phyloP scores from a whole-genome alignment of 2,888 invertebrate species.

The Odontothrips loti region DNA sequence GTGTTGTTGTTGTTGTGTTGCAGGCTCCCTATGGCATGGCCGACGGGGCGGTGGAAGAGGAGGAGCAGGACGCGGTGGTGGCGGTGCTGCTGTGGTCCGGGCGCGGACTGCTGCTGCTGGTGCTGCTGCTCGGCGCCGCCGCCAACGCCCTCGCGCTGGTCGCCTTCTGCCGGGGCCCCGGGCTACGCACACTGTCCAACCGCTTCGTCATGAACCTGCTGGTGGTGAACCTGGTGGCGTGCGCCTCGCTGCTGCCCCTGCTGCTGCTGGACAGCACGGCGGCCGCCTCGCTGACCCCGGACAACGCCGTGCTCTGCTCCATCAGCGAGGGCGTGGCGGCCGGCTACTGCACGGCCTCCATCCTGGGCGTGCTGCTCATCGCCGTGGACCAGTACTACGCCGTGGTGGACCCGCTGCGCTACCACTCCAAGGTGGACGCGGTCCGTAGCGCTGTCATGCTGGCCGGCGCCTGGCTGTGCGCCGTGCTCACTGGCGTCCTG shows the following conservation, averaged over 20 bases:
- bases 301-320: constrained; percentile 50
- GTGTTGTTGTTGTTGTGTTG: background rate
- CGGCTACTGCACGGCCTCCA: constrained; percentile 55
- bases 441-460: constrained; percentile 51
- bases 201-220: constrained; percentile 63
- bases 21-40: constrained; percentile 13
- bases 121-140: constrained; percentile 63
- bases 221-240: constrained; percentile 48
- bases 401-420: constrained; percentile 60
- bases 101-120: constrained; percentile 37
- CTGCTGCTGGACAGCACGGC: constrained; percentile 41
- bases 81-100: constrained; percentile 25
- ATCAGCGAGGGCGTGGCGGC: constrained; percentile 61
- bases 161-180: constrained; percentile 68
- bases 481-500: constrained; percentile 47
- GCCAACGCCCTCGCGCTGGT: constrained; percentile 69
- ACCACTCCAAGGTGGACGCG: constrained; percentile 56
- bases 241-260: constrained; percentile 47
- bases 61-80: background rate
- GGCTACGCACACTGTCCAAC: constrained; percentile 72
- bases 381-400: constrained; percentile 63
- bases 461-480: constrained; percentile 50
- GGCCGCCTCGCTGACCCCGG: background rate
- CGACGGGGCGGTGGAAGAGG: background rate
- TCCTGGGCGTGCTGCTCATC: constrained; percentile 59